Base-by-base conservation (phyloP, 2,888 invertebrate genomes). In the Sialis lutaria region DNA sequence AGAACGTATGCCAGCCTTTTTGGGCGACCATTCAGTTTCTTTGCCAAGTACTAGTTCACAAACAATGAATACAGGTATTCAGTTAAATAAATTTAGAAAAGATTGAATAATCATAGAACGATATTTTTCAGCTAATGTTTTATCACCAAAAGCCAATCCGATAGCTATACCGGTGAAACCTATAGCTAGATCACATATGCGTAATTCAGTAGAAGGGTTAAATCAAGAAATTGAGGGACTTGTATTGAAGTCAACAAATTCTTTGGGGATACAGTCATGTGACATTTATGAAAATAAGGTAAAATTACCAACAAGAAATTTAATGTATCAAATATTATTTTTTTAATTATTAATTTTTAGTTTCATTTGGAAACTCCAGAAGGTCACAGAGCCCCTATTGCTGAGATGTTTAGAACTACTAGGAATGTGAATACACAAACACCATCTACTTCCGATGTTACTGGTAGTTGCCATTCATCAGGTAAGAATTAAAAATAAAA, bases 201-300 rank as follows among this genome's bases (percentile, higher is more conserved):
- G 87, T 47, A 87, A 80, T 53, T 88, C 88, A 40, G 84, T 87
- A 9, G 89, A 90, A 65, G 88, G 87, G 22, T 73, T 88, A 13
- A 89, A 88, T 65, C 86, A 84, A 64, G 88, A 88, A 67, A 86
- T 89, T 51, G 88, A 88, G 65, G 73, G 79, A 60, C 73, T 87
- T 49, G 86, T 86, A 49, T 67, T 84, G 44, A 70, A 69, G 57
- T 65, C 64, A 44, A 59, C 64, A 37, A 54, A 52, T n/a, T 67
- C 65, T 50, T 69, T 71, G 6, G 71, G 70, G 13, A 54, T 54
- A 34, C 52, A 51, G 39, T 53, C 53, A 46, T 52, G 50, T 22
- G 57, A 60, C 44, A 55, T 56, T 47, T 53, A 51, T 41, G 60
- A 60, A 49, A 48, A 49, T 49, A 40, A n/a, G 7, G 40, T 40